A percentile compares a stretch with the other conserved stretches of the same genome.
These are phyloP conservation scores for Lampris megalopsis DNA, from an alignment of 2,113 vertebrate genomes.

Conservation along the genomic window DNA sequence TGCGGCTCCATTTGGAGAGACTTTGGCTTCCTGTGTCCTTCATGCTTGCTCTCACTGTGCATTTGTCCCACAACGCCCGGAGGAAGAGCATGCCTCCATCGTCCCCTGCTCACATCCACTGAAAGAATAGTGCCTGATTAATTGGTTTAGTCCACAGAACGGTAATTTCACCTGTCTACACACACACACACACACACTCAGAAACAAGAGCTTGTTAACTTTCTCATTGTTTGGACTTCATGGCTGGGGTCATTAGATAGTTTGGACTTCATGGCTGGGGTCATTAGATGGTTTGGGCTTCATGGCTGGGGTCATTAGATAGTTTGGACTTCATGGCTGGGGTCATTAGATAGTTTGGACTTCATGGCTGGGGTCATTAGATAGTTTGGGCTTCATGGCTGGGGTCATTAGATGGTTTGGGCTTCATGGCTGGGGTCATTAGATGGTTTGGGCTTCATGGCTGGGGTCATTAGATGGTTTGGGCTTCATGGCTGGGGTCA, in stretches of 20 bases:
- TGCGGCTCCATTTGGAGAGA: neutral
- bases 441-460: constrained; percentile 10
- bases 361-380: constrained; percentile 2
- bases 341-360: constrained; percentile 14
- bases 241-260: constrained; percentile 6
- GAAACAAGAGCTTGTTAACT: constrained; percentile 7
- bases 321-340: constrained; percentile 9
- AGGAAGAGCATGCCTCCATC: neutral
- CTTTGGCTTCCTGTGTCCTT: neutral
- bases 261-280: constrained; percentile 6
- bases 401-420: constrained; percentile 13
- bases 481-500: neutral
- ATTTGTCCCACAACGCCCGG: neutral
- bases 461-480: constrained; percentile 14
- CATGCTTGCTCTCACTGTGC: neutral
- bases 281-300: constrained; percentile 14
- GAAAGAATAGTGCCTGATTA: constrained; percentile 8
- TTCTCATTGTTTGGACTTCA: neutral
- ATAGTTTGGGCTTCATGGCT: constrained; percentile 11
- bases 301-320: constrained; percentile 3
- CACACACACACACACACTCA: neutral
- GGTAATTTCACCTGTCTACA: neutral
- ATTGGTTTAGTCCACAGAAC: constrained; percentile 16
- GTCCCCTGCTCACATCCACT: constrained; percentile 12
- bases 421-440: constrained; percentile 3